Evolutionary conservation across 2,797 vertebrate species (phyloP), one percentile per base, ranked within the genome.

Genomic region (Acipenser ruthenus): DNA sequence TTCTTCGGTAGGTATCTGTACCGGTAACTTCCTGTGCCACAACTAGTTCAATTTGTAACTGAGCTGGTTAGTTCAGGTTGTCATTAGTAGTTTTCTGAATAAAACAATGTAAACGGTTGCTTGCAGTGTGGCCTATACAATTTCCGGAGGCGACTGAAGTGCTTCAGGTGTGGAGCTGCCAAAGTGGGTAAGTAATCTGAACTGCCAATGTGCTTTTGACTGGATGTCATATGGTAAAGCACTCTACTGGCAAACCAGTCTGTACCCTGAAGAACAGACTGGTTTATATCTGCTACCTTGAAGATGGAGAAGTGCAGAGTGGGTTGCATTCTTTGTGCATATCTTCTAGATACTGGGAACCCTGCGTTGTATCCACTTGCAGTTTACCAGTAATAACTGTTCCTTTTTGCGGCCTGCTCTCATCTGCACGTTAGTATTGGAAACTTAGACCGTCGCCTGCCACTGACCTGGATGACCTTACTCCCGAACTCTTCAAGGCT

Each of bases 141-240:
- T 93, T 99, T 99, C 93, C 94, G 96, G 80, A 95, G 97, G 87
- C 93, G 97, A 87, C 92, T 98, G 85, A 99, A 98, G 93, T 99
- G 97, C 87, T 99, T 99, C 89, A 95, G 96, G 83, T 99, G 97
- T 84, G 95, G 95, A 84, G 95, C 96, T 1, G 91, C 94, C 86
- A 99, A 99, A 88, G 89, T 92, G 6, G 96, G 97, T 99, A 93
- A 69, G 96, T 91, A 77, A 77, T 70, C 82, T 75, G 70, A 77
- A 73, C 55, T 83, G 83, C 84, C 78, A 74, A 75, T 84, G 80
- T 84, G 83, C 84, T 18, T 18, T 18, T 1, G 15, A 81, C 78
- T 37, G 23, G 23, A 37, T 37, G 2, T 81, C 79, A 50, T 49
- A 11, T 10, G 50, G 15, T 51, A 13, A 13, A 64, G 63, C 63